Evolutionary conservation across 2,888 invertebrate genomes (phyloP), one percentile per base, ranked within the genome.

Genomic region (Philereme vetulata): DNA sequence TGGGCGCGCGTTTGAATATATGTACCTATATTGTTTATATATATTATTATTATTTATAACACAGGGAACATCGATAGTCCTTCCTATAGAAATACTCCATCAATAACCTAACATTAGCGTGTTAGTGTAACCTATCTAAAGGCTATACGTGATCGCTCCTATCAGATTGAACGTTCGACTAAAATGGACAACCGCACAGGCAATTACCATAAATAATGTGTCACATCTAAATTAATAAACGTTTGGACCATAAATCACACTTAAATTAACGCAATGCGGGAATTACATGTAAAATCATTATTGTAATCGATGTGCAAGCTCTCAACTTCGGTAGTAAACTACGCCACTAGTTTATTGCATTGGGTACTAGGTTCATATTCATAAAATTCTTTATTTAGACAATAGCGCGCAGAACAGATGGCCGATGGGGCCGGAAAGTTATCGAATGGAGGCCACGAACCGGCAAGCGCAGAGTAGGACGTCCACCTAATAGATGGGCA

Each of bases 171-270:
- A 74, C 72, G 67, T 68, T 76, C 69, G 56, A 60, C 71, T 71
- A 67, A 73, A 77, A 77, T 74, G 76, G 76, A 77, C 80, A 81
- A 78, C 73, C 71, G 72, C 68, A 66, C 53, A 54, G 64, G 74
- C 78, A 82, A 83, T 83, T 81, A 82, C 74, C 82, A 82, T 84
- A 80, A 84, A 85, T 85, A 82, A 78, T 73, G 70, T 77, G 76
- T 77, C 78, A 77, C 74, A 77, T 84, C 82, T 84, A 84, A 86
- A 86, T 85, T 84, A 85, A 86, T 86, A 84, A 85, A 81, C 81
- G 78, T 82, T 80, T 80, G 78, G 75, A 72, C 76, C 69, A 84
- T 86, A 84, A 84, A 77, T 85, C 82, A 82, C 79, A 81, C 74
- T 78, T 78, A 82, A 81, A 82, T 83, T 80, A 80, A 82, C 79